These are phyloP conservation scores for Lathamus discolor DNA, from an alignment of 2,113 vertebrate genomes.

Conservation along the genomic window DNA sequence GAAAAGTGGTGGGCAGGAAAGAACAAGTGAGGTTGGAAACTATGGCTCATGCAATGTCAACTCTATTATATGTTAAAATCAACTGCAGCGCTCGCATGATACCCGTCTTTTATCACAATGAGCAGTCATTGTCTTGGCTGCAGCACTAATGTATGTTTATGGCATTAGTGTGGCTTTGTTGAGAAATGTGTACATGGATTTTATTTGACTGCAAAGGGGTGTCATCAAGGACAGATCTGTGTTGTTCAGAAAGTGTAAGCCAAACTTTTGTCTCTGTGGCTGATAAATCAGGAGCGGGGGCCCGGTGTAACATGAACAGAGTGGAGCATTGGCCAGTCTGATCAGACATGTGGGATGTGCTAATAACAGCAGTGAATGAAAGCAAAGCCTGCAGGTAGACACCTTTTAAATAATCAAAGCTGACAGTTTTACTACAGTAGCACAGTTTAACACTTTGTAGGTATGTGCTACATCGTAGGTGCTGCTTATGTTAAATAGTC, in stretches of 20 bases:
- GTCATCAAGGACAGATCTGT: constrained; percentile 26
- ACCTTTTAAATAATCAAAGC: constrained; percentile 60
- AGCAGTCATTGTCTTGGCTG: neutral
- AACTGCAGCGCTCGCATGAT: neutral
- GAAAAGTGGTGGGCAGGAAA: neutral
- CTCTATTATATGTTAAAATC: neutral
- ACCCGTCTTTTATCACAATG: neutral
- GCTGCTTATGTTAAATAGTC: neutral
- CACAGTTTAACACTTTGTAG: constrained; percentile 55
- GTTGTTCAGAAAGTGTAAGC: constrained; percentile 13
- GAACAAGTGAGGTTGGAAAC: neutral
- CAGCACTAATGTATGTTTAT: neutral
- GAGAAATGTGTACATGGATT: neutral
- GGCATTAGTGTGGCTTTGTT: neutral
- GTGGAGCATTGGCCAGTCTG: neutral
- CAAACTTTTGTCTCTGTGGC: constrained; percentile 22
- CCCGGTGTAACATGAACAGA: constrained; percentile 11
- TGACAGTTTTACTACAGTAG: constrained; percentile 61
- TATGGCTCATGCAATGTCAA: neutral
- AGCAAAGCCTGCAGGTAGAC: constrained; percentile 41
- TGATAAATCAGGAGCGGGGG: constrained; percentile 37
- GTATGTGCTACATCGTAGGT: neutral
- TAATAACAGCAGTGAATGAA: constrained; percentile 25
- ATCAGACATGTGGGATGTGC: constrained; percentile 37
- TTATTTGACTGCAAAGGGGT: constrained; percentile 5